These are phyloP conservation scores for Formica exsecta DNA, from an alignment of 1,140 invertebrate genomes.

Conservation along the genomic window DNA sequence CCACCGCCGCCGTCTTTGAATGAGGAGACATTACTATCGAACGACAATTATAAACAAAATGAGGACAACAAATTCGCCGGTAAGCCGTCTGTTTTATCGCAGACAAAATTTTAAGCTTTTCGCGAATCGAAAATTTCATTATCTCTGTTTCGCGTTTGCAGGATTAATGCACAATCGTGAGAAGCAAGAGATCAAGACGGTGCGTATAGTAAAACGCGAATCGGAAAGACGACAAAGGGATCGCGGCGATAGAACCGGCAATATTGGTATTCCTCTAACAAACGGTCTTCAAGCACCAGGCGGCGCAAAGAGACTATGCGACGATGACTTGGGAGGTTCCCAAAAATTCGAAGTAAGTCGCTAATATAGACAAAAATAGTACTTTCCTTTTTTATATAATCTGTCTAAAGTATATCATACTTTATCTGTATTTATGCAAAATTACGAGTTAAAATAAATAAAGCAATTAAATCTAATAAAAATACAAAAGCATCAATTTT, in stretches of 20 bases:
- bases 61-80: slow-evolving; percentile 82
- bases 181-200: slow-evolving; percentile 96
- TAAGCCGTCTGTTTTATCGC: slow-evolving; percentile 35
- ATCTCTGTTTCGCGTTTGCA: slow-evolving; percentile 73
- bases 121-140: slow-evolving; percentile 14
- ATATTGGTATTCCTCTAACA: slow-evolving; percentile 85
- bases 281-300: slow-evolving; percentile 81
- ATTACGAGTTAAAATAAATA: not conserved
- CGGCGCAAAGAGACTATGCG: slow-evolving; percentile 80
- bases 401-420: too few relatives aligned
- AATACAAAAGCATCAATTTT: not conserved
- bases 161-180: slow-evolving; percentile 93
- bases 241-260: slow-evolving; percentile 88
- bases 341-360: slow-evolving; percentile 81
- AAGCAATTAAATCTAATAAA: not conserved
- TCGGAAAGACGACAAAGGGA: slow-evolving; percentile 94
- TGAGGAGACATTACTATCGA: slow-evolving; percentile 77
- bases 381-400: not conserved
- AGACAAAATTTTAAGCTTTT: not conserved
- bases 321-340: slow-evolving; percentile 78
- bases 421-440: not conserved
- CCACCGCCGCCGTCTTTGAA: slow-evolving; percentile 80
- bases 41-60: slow-evolving; percentile 79
- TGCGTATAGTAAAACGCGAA: slow-evolving; percentile 96
- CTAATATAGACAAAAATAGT: not conserved